Conservation (phyloP, 2,888 invertebrate species). For the Acanthacorydalis orientalis region DNA sequence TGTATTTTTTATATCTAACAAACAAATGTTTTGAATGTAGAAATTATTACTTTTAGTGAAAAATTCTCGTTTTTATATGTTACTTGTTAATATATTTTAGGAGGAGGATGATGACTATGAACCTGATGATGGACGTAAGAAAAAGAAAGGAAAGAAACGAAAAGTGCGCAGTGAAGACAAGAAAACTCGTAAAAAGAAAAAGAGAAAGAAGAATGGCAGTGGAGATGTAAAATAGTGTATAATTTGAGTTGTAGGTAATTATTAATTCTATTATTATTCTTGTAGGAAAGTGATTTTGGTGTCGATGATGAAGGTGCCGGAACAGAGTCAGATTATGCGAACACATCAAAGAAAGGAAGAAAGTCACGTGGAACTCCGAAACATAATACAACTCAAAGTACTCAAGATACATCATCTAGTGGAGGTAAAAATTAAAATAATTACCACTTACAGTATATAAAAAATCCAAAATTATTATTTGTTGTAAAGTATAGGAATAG, state of each 20-base stretch:
- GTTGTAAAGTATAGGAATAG: too few relatives aligned
- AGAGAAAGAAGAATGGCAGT: constrained; percentile 85
- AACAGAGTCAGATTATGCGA: constrained; percentile 61
- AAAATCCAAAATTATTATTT: too few relatives aligned
- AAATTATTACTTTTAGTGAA: too few relatives aligned
- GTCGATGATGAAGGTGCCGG: constrained; percentile 43
- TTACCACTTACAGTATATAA: too few relatives aligned
- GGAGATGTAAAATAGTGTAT: constrained; percentile 41
- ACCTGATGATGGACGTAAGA: constrained; percentile 67
- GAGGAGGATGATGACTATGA: constrained; percentile 81
- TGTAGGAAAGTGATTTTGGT: constrained; percentile 61
- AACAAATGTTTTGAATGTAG: too few relatives aligned
- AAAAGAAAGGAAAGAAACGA: constrained; percentile 88
- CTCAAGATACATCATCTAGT: constrained; percentile 33
- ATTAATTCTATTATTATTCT: constrained; percentile 5
- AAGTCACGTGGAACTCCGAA: constrained; percentile 31
- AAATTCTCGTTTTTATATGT: constrained; percentile 4
- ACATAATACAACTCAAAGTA: constrained; percentile 25
- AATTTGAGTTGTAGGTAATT: neutral
- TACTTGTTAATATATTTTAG: constrained; percentile 18
- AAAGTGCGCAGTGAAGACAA: constrained; percentile 81
- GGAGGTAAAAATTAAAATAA: constrained; percentile 21
- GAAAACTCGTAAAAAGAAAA: constrained; percentile 87
- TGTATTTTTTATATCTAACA: too few relatives aligned
- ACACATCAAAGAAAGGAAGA: constrained; percentile 49